Percentiles rank a stretch among this genome's conserved stretches.
These are phyloP conservation scores for Ctenochaetus hawaiiensis DNA, from an alignment of 2,797 vertebrate species.

Conservation along the genomic window DNA sequence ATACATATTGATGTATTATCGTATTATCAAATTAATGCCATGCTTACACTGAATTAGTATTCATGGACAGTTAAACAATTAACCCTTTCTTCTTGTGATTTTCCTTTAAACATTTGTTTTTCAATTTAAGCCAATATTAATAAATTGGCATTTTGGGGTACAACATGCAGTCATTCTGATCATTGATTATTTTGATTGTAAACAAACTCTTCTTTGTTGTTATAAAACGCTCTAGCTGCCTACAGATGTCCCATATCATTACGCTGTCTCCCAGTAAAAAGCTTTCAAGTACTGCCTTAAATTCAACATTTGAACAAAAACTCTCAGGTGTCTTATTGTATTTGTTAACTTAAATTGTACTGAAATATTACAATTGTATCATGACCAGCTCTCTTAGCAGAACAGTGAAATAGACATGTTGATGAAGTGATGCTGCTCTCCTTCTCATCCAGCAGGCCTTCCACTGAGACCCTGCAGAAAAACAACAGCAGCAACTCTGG, in stretches of 20 bases:
- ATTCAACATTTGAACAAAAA: background rate
- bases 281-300: background rate
- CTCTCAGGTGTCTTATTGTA: background rate
- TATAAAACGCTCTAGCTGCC: background rate
- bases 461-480: constrained; percentile 78
- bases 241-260: background rate
- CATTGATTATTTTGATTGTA: constrained; percentile 11
- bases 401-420: constrained; percentile 1
- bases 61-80: background rate
- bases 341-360: background rate
- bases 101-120: constrained; percentile 1
- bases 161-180: background rate
- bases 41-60: constrained; percentile 5
- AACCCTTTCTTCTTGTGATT: background rate
- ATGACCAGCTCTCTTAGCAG: background rate
- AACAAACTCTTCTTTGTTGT: background rate
- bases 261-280: background rate
- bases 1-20: no score
- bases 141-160: background rate
- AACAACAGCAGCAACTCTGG: constrained; percentile 87
- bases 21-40: background rate
- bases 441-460: constrained; percentile 54
- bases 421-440: constrained; percentile 9
- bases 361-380: background rate
- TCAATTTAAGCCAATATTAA: background rate